Evolutionary conservation across 2,797 vertebrate species (phyloP), one percentile per base, ranked within the genome.

Genomic region (Hybognathus amarus): DNA sequence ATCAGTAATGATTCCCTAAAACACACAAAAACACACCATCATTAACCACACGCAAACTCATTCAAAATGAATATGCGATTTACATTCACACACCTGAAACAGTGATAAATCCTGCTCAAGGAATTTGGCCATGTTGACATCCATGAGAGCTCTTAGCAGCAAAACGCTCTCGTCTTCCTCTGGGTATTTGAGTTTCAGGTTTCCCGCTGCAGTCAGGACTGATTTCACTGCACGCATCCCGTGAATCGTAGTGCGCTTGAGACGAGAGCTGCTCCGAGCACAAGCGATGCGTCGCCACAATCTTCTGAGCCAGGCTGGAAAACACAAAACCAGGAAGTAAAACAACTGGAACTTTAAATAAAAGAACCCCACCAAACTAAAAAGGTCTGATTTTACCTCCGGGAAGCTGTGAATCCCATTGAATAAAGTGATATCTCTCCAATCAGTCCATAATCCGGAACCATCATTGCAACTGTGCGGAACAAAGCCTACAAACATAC

Each of bases 41-140:
- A 79, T 54, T 59, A 45, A 36, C 10, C 30, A 33, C 22, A 73
- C 70, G 82, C 18, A 81, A 84, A 7, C 78, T 33, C 13, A 75
- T 27, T 66, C 76, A 50, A 30, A 54, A 85, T 33, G 6, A 64
- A 40, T 40, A 75, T 56, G 50, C 2, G 67, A 56, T 45, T 56
- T 13, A 6, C 52, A 30, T 38, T 20, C 24, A 36, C 24, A 69
- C 63, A 84, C 98, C 96, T 97, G 95, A 93, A 99, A 99, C 50
- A 99, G 91, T 0, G 97, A 97, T 22, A 98, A 96, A 82, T 99
- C 97, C 86, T 98, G 97, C 6, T 97, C 93, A 68, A 97, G 92
- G 91, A 99, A 99, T 89, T 99, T 99, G 86, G 97, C 97, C 91
- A 98, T 93, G 91, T 98, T 99, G 87, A 99, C 95, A n/a, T 99